Base-by-base conservation (phyloP, 2,113 vertebrate species). In the Myrmecobius fasciatus region DNA sequence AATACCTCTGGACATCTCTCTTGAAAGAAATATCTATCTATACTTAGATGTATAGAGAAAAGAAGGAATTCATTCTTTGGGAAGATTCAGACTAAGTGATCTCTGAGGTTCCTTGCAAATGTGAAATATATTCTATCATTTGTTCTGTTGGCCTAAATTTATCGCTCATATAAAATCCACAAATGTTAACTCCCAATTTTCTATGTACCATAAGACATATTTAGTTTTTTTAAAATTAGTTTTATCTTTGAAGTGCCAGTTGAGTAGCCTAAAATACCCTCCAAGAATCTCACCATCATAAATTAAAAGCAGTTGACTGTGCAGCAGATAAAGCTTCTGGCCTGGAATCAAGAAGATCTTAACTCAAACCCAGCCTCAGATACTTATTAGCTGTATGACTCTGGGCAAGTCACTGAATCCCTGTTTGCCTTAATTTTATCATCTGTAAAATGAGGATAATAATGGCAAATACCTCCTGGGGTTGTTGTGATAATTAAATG, bases 261-360 rank as follows among this genome's bases (percentile, higher is more conserved):
- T 93, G 91, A 92, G 53, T 51, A 83, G 95, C 52, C 60, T 46
- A 95, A 95, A 96, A 96, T 43, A 53, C 17, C 95, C 43, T 89
- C n/a, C 26, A 60, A 93, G 94, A 11, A 91, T 75, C 48, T 91
- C 60, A 96, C 93, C 47, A 51, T 2, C 90, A 95, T 94, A 93
- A 89, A 9, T 51, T 91, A 43, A 43, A 43, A 43, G n/a, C 20
- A 83, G n/a, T 20, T 83, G 67, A 83, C 22, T 24, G 20, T 43
- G 6, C 67, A 43, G n/a, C 2, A 2, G 20, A 83, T 83, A 22
- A 43, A 83, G 67, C n/a, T 22, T 83, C 67, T 43, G 20, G n/a
- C n/a, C 67, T 83, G n/a, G 67, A 83, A n/a, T 83, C 20, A 43
- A 20, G n/a, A 83, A 83, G 17, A 83, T 31, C n/a, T 83, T 20